A percentile compares a stretch with the other conserved stretches of the same genome.
Conservation (phyloP, 2,113 vertebrate species). For the Chaetodon auriga region DNA sequence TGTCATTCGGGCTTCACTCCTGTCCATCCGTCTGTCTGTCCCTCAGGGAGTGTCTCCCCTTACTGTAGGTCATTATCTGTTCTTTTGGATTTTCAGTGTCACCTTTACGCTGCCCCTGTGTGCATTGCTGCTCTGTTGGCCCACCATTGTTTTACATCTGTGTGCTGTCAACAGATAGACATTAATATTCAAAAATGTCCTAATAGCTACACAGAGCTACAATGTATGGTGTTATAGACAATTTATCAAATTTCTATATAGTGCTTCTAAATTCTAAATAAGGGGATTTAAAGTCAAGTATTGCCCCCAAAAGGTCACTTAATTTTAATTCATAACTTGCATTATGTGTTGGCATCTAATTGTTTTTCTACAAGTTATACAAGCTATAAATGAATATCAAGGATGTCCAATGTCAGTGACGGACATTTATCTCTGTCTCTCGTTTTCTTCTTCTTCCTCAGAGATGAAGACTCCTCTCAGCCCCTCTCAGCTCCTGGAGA, state of each 20-base stretch:
- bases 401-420: background rate
- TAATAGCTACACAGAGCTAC: background rate
- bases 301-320: too few relatives aligned
- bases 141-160: background rate
- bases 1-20: slow-evolving; percentile 38
- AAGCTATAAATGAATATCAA: background rate
- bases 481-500: slow-evolving; percentile 85
- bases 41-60: background rate
- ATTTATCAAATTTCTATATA: background rate
- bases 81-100: background rate
- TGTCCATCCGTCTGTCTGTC: slow-evolving; percentile 31
- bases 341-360: background rate
- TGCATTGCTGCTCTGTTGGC: background rate
- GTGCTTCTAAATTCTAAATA: background rate
- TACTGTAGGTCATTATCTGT: background rate
- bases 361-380: background rate
- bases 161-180: background rate
- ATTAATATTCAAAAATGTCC: background rate
- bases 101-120: background rate
- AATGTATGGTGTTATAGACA: background rate
- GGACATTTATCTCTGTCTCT: background rate
- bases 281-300: background rate
- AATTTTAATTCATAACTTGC: background rate
- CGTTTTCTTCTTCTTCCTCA: slow-evolving; percentile 59
- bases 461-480: slow-evolving; percentile 90